Conservation (phyloP, 2,113 vertebrate species). For the Elachura formosa region DNA sequence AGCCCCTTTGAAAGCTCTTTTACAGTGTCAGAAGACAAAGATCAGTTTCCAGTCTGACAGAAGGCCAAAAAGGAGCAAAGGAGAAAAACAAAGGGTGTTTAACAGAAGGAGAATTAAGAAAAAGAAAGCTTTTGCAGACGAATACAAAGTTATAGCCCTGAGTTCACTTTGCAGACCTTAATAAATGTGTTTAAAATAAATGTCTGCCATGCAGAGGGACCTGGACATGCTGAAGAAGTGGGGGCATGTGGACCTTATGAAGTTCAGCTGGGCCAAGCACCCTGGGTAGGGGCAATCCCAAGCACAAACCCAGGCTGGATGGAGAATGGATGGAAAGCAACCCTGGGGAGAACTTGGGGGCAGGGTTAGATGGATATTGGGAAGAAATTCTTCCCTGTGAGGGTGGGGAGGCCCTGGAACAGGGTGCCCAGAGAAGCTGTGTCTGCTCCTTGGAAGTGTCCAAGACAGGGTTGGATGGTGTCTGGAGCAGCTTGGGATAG, state of each 20-base stretch:
- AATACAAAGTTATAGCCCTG: neutral
- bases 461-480: neutral
- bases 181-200: neutral
- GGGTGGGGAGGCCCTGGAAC: neutral
- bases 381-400: neutral
- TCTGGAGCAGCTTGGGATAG: fast-evolving
- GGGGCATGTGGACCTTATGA: neutral
- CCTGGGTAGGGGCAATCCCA: neutral
- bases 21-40: neutral
- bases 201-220: neutral
- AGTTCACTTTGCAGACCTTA: neutral
- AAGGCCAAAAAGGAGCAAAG: neutral
- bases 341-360: neutral
- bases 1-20: neutral
- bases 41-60: neutral
- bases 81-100: neutral
- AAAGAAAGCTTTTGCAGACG: neutral
- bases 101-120: neutral
- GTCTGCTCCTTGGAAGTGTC: neutral
- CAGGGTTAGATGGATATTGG: neutral
- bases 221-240: neutral
- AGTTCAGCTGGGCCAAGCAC: neutral
- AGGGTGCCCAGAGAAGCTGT: neutral
- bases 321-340: neutral
- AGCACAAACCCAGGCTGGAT: neutral